phyloP scores from a whole-genome alignment of 2,888 invertebrate genomes.

The Serrognathus titanus region DNA sequence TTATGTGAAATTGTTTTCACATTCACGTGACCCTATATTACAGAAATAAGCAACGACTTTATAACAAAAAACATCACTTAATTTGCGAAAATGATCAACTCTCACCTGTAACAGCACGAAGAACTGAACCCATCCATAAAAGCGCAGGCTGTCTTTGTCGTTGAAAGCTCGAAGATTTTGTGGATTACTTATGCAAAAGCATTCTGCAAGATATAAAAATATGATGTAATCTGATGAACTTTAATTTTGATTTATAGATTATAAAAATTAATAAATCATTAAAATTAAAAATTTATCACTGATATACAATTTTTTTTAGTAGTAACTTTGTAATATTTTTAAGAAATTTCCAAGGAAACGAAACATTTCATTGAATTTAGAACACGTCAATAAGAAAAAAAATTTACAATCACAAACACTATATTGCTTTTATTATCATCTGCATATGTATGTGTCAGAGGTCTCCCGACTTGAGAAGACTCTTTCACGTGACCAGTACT shows the following conservation, averaged over 20 bases:
- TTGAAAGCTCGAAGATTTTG: background rate
- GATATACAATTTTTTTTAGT: too few relatives aligned
- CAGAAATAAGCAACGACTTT: background rate
- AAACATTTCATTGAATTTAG: too few relatives aligned
- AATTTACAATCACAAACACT: too few relatives aligned
- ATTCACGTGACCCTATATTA: background rate
- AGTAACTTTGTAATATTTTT: too few relatives aligned
- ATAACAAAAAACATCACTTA: background rate
- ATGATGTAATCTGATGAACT: too few relatives aligned
- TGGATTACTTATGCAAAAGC: slow-evolving; percentile 4
- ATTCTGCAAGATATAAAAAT: background rate
- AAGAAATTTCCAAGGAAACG: too few relatives aligned
- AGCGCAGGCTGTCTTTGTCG: background rate
- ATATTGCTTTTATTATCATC: too few relatives aligned
- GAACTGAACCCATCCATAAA: slow-evolving; percentile 7
- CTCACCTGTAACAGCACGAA: slow-evolving; percentile 5
- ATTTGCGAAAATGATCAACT: background rate
- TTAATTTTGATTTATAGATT: too few relatives aligned
- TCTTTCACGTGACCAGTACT: background rate
- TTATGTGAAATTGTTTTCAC: background rate
- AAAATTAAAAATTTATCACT: background rate
- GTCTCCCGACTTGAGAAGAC: background rate
- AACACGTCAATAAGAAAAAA: too few relatives aligned
- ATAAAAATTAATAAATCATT: too few relatives aligned
- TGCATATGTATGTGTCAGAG: too few relatives aligned